These are phyloP conservation scores for Daubentonia madagascariensis DNA, from an alignment of 2,113 vertebrate species.

Conservation along the genomic window DNA sequence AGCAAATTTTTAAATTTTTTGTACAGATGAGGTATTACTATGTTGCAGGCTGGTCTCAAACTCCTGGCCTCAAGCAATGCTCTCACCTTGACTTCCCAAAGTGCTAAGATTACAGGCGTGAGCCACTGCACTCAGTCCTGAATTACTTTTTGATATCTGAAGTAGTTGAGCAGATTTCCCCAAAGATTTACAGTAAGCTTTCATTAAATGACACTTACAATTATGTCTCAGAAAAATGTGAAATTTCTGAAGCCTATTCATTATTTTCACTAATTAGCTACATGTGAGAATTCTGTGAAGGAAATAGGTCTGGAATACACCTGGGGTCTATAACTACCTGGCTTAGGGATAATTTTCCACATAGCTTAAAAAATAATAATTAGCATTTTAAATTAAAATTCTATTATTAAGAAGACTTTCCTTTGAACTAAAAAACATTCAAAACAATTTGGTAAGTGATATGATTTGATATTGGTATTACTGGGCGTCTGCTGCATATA, in stretches of 20 bases:
- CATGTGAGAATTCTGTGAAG: constrained; percentile 30
- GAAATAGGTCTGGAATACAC: not conserved
- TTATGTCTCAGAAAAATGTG: constrained; percentile 9
- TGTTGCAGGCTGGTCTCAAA: too few relatives aligned
- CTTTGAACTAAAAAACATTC: constrained; percentile 30
- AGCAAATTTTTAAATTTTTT: too few relatives aligned
- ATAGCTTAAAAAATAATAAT: constrained; percentile 29
- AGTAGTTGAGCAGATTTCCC: not conserved
- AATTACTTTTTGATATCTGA: constrained; percentile 27
- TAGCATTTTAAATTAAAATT: constrained; percentile 36
- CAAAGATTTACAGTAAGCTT: not conserved
- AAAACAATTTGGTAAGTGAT: not conserved
- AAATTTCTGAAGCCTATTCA: constrained; percentile 27
- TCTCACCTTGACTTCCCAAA: too few relatives aligned
- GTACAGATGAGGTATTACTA: too few relatives aligned
- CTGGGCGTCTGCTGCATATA: not conserved
- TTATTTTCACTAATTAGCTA: constrained; percentile 11
- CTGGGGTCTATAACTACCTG: not conserved
- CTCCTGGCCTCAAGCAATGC: too few relatives aligned
- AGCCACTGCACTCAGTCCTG: not conserved
- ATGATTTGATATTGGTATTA: not conserved
- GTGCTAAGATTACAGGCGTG: too few relatives aligned
- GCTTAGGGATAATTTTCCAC: not conserved
- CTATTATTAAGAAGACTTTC: not conserved
- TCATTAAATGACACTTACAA: constrained; percentile 46